A percentile compares a stretch with the other conserved stretches of the same genome.
Conservation (phyloP, 2,797 vertebrate species). For the Amblyraja radiata region DNA sequence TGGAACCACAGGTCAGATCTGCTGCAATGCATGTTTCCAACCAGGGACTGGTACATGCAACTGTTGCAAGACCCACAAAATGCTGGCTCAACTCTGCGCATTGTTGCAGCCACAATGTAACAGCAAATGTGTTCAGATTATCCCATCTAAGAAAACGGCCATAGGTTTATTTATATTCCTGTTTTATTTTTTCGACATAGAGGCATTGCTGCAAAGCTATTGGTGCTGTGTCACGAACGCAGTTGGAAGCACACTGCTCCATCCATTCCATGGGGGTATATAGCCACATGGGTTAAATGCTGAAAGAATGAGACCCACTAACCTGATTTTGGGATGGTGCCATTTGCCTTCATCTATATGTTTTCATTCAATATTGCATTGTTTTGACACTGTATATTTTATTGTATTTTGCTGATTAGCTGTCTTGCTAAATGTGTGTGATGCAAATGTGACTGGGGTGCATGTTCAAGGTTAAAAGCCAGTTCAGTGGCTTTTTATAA, state of each 20-base stretch:
- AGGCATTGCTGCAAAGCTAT: background rate
- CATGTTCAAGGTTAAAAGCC: background rate
- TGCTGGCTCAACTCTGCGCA: background rate
- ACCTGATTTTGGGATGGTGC: background rate
- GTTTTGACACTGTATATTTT: conserved; percentile 36
- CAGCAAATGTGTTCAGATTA: background rate
- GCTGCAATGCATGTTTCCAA: background rate
- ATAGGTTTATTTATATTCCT: background rate
- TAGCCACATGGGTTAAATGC: background rate
- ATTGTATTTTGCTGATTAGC: conserved; percentile 8
- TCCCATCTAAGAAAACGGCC: background rate
- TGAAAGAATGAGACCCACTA: conserved; percentile 8
- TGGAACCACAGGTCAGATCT: background rate
- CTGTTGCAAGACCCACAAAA: background rate
- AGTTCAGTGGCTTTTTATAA: conserved; percentile 10
- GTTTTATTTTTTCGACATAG: background rate
- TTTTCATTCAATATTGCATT: conserved; percentile 31
- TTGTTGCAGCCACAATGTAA: background rate
- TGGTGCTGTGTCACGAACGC: background rate
- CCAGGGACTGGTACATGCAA: background rate
- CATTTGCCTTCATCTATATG: conserved; percentile 9
- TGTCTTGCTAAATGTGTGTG: conserved; percentile 33
- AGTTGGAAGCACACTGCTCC: background rate
- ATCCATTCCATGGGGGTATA: background rate
- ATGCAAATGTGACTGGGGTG: background rate